These are phyloP conservation scores for Eulithis prunata DNA, from an alignment of 2,888 invertebrate genomes.

Conservation along the genomic window DNA sequence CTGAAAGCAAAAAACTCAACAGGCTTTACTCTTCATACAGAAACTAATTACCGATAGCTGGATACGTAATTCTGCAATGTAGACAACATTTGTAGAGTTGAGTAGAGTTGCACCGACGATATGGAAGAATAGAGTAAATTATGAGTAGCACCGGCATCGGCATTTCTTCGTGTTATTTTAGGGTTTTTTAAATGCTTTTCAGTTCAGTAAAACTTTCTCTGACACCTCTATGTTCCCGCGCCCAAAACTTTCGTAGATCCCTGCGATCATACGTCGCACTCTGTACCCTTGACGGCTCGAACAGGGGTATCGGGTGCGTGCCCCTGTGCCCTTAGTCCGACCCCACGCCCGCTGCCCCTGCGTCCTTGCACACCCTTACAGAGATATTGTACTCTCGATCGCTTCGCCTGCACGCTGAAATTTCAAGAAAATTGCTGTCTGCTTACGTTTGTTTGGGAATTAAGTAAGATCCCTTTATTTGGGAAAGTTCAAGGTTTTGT, in stretches of 20 bases:
- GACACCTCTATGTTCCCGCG: slow-evolving; percentile 21
- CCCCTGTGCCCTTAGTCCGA: slow-evolving; percentile 60
- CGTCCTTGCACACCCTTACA: slow-evolving; percentile 70
- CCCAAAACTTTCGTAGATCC: slow-evolving; percentile 15
- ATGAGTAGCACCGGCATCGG: too few relatives aligned
- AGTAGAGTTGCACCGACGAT: too few relatives aligned
- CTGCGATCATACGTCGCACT: slow-evolving; percentile 44
- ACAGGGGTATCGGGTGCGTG: slow-evolving; percentile 46
- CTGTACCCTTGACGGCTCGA: slow-evolving; percentile 65
- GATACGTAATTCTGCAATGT: too few relatives aligned
- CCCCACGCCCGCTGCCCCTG: slow-evolving; percentile 65
- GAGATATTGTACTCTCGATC: slow-evolving; percentile 37
- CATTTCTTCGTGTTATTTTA: too few relatives aligned
- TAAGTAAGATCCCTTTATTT: slow-evolving; percentile 5
- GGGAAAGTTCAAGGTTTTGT: slow-evolving; percentile 20
- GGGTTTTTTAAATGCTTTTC: too few relatives aligned
- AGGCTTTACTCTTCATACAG: too few relatives aligned
- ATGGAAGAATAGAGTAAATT: too few relatives aligned
- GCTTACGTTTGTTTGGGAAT: slow-evolving; percentile 36
- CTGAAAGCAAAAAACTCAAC: too few relatives aligned
- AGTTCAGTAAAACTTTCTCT: too few relatives aligned
- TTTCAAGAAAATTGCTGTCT: slow-evolving; percentile 42
- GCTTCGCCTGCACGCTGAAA: slow-evolving; percentile 48
- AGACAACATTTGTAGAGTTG: too few relatives aligned
- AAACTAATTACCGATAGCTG: too few relatives aligned